Base-by-base conservation (phyloP, 1,140 invertebrate species). In the Drosophila elegans region DNA sequence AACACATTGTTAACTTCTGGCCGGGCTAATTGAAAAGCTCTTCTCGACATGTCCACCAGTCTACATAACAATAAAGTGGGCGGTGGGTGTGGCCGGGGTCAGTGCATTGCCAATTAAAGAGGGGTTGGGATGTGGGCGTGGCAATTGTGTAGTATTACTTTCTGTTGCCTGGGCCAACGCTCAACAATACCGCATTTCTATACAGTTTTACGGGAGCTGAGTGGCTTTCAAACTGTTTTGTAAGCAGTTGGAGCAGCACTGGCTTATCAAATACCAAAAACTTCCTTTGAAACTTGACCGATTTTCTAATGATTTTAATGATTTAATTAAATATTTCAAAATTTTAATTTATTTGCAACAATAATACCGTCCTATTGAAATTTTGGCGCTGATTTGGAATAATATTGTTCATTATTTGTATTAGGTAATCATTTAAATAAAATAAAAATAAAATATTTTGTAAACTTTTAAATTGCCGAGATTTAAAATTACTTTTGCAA, bases 1-100 rank as follows among this genome's bases (percentile, higher is more conserved):
- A 77, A 78, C 74, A 59, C 54, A 77, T 68, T 77, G 74, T 77
- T 64, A 67, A 76, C 61, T 76, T 76, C 60, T 64, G 64, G 64
- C 60, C 64, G n/a, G 74, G 74, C 74, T 76, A 76, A 76, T 76
- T 76, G 74, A 76, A 76, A 67, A 56, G 63, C 67, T 46, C 64
- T 68, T 68, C 42, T 55, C 42, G 42, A 27, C 67, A 49, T 71
- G 67, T 69, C 67, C 51, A 71, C 64, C 48, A 69, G 64, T 71
- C 67, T 45, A 49, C 48, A 64, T 75, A 75, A 75, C 73, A 75
- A 75, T 69, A 69, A 69, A 55, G 42, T 32, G 66, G 67, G 67
- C 67, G 66, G 29, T 54, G 62, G 66, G 49, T 42, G 67, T 68
- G 67, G 63, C n/a, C 36, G 63, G 41, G 66, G 67, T 71, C 67